These are phyloP conservation scores for Hemitrygon akajei DNA, from an alignment of 2,797 vertebrate genomes.

Conservation along the genomic window DNA sequence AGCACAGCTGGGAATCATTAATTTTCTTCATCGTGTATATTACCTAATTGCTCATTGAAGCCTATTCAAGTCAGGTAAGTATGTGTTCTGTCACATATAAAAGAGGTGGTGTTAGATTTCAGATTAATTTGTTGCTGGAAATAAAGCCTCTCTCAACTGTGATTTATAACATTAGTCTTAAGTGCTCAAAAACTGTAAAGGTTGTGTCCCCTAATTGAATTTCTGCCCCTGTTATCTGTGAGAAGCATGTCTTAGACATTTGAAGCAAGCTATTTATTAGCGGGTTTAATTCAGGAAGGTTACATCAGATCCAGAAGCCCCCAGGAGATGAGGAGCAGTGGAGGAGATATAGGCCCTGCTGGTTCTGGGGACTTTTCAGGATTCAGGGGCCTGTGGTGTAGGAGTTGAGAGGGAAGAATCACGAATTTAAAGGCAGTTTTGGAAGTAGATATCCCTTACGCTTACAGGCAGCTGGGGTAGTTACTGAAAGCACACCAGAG, in stretches of 20 bases:
- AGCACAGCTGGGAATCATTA: not conserved
- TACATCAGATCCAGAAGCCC: no score
- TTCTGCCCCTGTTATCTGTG: not conserved
- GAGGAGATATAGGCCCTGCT: no score
- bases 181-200: not conserved
- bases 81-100: not conserved
- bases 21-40: not conserved
- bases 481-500: no score
- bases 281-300: not conserved
- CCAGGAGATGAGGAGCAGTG: no score
- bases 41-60: not conserved
- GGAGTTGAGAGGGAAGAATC: no score
- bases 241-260: not conserved
- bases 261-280: no score
- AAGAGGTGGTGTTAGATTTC: not conserved
- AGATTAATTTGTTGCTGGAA: not conserved
- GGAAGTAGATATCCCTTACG: no score
- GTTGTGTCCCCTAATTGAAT: not conserved
- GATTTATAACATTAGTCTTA: not conserved
- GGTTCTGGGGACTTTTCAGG: no score
- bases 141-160: not conserved
- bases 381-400: no score
- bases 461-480: no score
- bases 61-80: not conserved
- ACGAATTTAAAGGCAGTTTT: no score